Conservation (phyloP, 2,797 vertebrate species). For the Petrocephalus schoutedeni region DNA sequence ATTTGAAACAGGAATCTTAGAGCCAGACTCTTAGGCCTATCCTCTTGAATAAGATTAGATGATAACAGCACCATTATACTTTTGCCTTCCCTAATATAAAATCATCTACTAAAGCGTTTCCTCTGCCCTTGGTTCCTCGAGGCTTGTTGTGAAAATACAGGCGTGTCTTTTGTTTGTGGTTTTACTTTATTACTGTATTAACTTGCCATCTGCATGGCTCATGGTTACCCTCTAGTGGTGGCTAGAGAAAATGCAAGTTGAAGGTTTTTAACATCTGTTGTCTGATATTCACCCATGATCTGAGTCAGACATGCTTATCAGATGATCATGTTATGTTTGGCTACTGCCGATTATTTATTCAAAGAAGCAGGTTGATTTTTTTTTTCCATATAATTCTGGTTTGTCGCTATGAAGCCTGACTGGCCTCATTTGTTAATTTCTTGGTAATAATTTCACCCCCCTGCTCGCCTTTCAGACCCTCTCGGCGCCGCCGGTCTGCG, state of each 20-base stretch:
- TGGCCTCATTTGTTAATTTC: background rate
- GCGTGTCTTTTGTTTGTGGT: slow-evolving; percentile 12
- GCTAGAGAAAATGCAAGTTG: slow-evolving; percentile 32
- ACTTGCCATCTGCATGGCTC: slow-evolving; percentile 17
- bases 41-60: background rate
- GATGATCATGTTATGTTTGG: background rate
- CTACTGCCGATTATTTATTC: background rate
- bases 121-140: background rate
- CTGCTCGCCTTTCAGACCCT: slow-evolving; percentile 56
- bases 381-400: background rate
- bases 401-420: background rate
- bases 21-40: background rate
- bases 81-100: background rate
- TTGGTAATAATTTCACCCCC: background rate
- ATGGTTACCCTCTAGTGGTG: slow-evolving; percentile 40
- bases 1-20: background rate
- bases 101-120: background rate
- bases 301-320: background rate
- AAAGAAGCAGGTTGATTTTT: background rate
- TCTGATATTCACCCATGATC: background rate
- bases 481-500: slow-evolving; percentile 74
- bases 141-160: slow-evolving; percentile 21
- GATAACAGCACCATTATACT: no score
- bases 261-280: slow-evolving; percentile 10
- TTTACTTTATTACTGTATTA: background rate